Evolutionary conservation across 2,888 invertebrate genomes (phyloP).

Genomic region (Agonopterix arenella): DNA sequence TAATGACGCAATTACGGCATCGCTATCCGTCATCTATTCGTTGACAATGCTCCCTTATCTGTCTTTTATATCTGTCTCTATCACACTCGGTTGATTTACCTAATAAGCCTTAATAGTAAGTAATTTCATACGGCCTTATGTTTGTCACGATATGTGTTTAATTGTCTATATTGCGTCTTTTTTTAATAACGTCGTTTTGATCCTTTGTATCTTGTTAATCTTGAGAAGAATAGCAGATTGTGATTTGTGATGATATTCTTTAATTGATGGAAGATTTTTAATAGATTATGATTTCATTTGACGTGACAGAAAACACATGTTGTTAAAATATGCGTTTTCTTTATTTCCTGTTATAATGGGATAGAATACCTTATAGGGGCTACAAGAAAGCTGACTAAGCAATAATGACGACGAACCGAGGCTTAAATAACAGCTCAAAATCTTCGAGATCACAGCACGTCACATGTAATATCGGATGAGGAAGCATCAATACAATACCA

Average conservation of each 20-base stretch:
- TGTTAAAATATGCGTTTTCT: no score
- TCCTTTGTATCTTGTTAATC: slow-evolving; percentile 7
- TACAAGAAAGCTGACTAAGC: no score
- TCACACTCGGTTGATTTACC: slow-evolving; percentile 43
- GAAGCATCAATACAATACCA: no score
- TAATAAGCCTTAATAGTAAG: slow-evolving; percentile 33
- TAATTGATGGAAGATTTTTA: no score
- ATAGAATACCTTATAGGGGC: no score
- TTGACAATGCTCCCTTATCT: slow-evolving; percentile 20
- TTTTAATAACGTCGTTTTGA: slow-evolving; percentile 15
- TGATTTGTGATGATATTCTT: background rate
- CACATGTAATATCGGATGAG: no score
- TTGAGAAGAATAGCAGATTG: background rate
- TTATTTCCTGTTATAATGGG: no score
- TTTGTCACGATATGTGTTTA: slow-evolving; percentile 50
- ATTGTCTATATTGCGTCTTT: slow-evolving; percentile 23
- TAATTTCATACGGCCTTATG: slow-evolving; percentile 45
- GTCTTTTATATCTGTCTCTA: slow-evolving; percentile 35
- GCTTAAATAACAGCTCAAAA: no score
- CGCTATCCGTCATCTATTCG: slow-evolving; percentile 14
- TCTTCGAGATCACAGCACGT: no score
- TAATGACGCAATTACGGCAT: slow-evolving; percentile 20
- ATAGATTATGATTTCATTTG: no score
- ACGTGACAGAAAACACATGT: no score
- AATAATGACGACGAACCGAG: no score